These are phyloP conservation scores for Oncopodura yosiiana DNA, from an alignment of 1,140 invertebrate species.

Conservation along the genomic window DNA sequence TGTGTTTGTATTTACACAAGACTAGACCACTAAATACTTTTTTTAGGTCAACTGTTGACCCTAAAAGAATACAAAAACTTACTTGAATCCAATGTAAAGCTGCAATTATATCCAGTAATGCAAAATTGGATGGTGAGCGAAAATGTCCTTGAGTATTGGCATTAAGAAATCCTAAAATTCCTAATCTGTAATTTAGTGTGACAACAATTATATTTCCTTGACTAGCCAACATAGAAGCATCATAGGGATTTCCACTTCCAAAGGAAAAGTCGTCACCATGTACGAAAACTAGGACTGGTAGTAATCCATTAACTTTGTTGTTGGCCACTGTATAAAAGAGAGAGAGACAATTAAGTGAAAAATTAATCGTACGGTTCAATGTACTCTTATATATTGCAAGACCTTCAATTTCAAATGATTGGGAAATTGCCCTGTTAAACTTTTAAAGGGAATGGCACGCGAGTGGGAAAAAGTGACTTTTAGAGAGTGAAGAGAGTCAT, in stretches of 20 bases:
- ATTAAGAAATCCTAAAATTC: constrained; percentile 80
- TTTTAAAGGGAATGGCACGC: no score
- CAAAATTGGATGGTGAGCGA: constrained; percentile 80
- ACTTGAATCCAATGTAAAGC: constrained; percentile 73
- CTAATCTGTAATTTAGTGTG: constrained; percentile 91
- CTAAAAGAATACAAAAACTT: no score
- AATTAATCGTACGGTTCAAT: no score
- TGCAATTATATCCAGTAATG: constrained; percentile 46
- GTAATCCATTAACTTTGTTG: constrained; percentile 4
- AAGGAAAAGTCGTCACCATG: constrained; percentile 93
- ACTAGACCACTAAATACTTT: no score
- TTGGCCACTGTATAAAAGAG: constrained; percentile 33
- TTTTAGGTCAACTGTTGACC: no score
- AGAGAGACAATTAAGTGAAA: no score
- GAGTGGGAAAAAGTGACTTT: no score
- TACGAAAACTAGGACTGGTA: constrained; percentile 80
- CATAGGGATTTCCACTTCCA: constrained; percentile 90
- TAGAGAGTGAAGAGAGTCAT: no score
- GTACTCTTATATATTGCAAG: no score
- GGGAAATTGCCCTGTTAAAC: no score
- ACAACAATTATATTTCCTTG: constrained; percentile 86
- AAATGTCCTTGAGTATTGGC: constrained; percentile 72
- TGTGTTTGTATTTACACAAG: no score
- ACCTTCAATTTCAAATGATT: no score
- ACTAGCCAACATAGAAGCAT: constrained; percentile 81